These are phyloP conservation scores for Hydrozoanthus gracilis DNA, from an alignment of 92 coral and sea anemone genomes.

Conservation along the genomic window DNA sequence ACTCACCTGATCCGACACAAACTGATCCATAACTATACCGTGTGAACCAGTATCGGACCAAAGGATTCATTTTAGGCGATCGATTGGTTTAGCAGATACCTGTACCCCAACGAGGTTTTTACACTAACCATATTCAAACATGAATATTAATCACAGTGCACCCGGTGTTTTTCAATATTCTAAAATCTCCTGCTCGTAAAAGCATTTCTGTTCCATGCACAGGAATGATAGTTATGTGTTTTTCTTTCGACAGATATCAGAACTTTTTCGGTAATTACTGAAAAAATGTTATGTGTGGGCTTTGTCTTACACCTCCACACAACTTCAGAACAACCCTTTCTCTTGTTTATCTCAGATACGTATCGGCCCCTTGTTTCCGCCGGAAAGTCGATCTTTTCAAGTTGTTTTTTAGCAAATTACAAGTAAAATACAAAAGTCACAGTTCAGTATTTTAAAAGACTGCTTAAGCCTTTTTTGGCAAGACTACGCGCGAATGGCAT, in stretches of 20 bases:
- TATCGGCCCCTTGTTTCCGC: conserved; percentile 21
- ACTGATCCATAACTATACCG: too few relatives aligned
- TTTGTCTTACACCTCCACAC: conserved; percentile 25
- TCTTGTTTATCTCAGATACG: background rate
- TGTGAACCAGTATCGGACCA: too few relatives aligned
- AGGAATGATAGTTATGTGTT: background rate
- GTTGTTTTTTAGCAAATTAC: background rate
- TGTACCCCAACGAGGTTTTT: too few relatives aligned
- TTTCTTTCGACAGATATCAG: background rate
- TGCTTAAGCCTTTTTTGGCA: background rate
- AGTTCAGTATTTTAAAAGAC: background rate
- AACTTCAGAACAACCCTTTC: background rate
- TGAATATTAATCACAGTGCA: too few relatives aligned
- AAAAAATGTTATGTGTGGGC: conserved; percentile 25
- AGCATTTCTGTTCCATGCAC: background rate
- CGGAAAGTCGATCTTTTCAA: conserved; percentile 30
- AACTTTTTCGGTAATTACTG: background rate
- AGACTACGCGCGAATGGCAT: background rate
- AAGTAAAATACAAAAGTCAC: conserved; percentile 4
- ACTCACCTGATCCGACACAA: too few relatives aligned
- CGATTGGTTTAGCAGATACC: too few relatives aligned
- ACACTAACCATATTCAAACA: too few relatives aligned
- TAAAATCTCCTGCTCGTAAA: too few relatives aligned
- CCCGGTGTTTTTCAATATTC: too few relatives aligned
- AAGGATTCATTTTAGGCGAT: too few relatives aligned